Evolutionary conservation across 2,113 vertebrate species (phyloP), one percentile per base, ranked within the genome.

Genomic region (Pica pica): DNA sequence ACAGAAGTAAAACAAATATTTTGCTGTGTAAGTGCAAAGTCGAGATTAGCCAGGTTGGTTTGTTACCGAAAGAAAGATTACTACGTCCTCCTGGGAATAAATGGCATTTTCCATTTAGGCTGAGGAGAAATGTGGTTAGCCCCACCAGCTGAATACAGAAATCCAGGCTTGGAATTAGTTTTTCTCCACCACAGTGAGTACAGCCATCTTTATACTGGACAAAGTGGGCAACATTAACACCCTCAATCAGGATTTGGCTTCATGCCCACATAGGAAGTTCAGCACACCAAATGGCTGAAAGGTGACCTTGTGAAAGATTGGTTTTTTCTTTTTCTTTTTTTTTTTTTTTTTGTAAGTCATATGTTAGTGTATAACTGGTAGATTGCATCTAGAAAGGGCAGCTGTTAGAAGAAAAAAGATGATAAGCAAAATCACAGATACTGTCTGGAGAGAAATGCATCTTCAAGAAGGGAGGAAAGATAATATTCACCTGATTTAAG

Each of bases 1-100:
- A 56, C 53, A 86, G 63, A 95, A 92, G 24, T 37, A 71, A 64
- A 90, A 56, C 4, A 79, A 85, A 53, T 50, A 30, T 30, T 87
- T 70, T 35, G 47, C 27, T 57, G n/a, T 37, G 17, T 19, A 60
- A 76, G 10, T 35, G 27, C 33, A 63, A 76, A 81, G 28, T 63
- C 7, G 1, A 49, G 37, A 73, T 63, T 53, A 50, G 11, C 10
- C 44, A 23, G 30, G 11, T 44, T 83, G 44, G 21, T 63, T 79
- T 78, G 19, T 24, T 50, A 39, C 33, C 23, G 47, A 73, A 79
- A 59, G 31, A 65, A 89, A 63, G 33, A 78, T 15, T 0, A 26
- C 37, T 35, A 27, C 0, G 0, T 53, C 16, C 44, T 57, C 9
- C 21, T 49, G 24, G 68, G 27, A 76, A 19, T 56, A 83, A 10